A percentile compares a stretch with the other conserved stretches of the same genome.
Conservation (phyloP, 2,797 vertebrate genomes). For the Gephyroberyx darwinii region DNA sequence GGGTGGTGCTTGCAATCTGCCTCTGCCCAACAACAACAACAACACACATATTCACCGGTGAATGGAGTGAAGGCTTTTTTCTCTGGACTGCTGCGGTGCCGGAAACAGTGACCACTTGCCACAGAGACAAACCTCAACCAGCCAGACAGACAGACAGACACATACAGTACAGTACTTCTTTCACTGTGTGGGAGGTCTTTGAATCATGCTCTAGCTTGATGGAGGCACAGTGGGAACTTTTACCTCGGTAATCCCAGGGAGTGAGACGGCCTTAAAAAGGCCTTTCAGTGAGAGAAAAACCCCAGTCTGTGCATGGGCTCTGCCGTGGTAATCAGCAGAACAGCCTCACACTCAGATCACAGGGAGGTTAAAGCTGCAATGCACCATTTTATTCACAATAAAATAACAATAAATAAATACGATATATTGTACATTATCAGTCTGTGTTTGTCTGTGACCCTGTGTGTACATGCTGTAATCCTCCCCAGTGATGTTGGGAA, state of each 20-base stretch:
- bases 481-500: too few species aligned
- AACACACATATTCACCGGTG: conserved; percentile 24
- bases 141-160: conserved; percentile 29
- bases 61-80: conserved; percentile 13
- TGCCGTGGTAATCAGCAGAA: conserved; percentile 33
- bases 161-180: conserved; percentile 51
- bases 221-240: conserved; percentile 58
- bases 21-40: neutral
- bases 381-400: too few species aligned
- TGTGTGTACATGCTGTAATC: too few species aligned
- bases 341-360: conserved; percentile 35
- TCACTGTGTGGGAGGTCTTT: conserved; percentile 65
- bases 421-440: too few species aligned
- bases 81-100: neutral
- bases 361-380: conserved; percentile 4
- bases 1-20: neutral
- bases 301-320: conserved; percentile 36
- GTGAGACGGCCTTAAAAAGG: conserved; percentile 49
- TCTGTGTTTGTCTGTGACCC: too few species aligned
- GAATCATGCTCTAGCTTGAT: conserved; percentile 49
- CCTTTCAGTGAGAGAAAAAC: conserved; percentile 51
- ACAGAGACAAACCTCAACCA: conserved; percentile 40
- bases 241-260: conserved; percentile 39
- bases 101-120: conserved; percentile 21
- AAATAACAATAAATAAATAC: too few species aligned